Base-by-base conservation (phyloP, 1,140 invertebrate species). In the Caenorhabditis brenneri region DNA sequence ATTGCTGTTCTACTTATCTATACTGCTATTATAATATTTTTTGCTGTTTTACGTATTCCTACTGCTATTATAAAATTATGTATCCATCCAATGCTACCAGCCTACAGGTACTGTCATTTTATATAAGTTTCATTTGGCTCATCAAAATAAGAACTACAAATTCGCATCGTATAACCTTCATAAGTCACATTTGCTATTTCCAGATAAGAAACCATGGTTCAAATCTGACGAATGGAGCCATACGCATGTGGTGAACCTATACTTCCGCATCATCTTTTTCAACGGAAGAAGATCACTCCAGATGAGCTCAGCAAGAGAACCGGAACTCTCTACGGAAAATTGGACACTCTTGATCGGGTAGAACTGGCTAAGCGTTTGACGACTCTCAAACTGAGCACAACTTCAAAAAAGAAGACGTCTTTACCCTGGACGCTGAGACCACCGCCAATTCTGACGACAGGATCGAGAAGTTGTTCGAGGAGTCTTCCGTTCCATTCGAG, bases 361-460 rank as follows among this genome's bases (percentile, higher is more conserved):
- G 83, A 29, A n/a, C n/a, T n/a, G n/a, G n/a, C n/a, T n/a, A n/a
- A n/a, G n/a, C n/a, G n/a, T n/a, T n/a, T n/a, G n/a, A 88, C 88
- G 15, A 65, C 90, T 22, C 46, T 90, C 80, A 90, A 90, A 49
- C 49, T 90, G 89, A 90, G 69, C 53, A 89, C 39, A 90, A 87
- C 12, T 88, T 90, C 74, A 91, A 90, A 80, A 84, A 84, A 29
- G 89, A 90, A 83, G 89, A 90, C 83, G 91, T 89, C 3, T 90
- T 87, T 82, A 91, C 88, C 24, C 80, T 90, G 27, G 89, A 90
- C 78, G 87, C 88, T 7, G 86, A 90, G 78, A 84, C 85, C 1
- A 90, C 89, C 12, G 88, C 90, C 49, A 90, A 89, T 79, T 89
- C 90, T 84, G 82, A 89, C 27, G 89, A 89, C 10, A 89, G 90